These are phyloP conservation scores for Callocephalon fimbriatum DNA, from an alignment of 2,113 vertebrate species.

Conservation along the genomic window DNA sequence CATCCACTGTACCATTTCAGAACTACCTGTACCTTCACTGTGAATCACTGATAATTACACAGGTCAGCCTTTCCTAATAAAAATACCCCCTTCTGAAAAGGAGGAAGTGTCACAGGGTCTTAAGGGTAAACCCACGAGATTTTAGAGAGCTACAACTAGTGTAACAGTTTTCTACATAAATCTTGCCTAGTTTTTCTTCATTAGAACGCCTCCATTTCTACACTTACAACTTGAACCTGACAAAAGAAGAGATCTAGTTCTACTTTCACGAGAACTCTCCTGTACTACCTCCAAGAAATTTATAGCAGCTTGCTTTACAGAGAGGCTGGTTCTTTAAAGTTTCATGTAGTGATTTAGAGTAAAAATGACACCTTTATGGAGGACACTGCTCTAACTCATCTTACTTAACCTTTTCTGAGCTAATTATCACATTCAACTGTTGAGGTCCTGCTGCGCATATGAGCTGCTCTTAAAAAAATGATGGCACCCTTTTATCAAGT, in stretches of 20 bases:
- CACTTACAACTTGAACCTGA: not conserved
- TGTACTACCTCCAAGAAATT: not conserved
- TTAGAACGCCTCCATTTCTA: not conserved
- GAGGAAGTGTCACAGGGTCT: not conserved
- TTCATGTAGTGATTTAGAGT: not conserved
- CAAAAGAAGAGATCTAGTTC: not conserved
- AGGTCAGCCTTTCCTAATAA: not conserved
- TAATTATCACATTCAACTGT: not conserved
- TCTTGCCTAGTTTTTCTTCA: not conserved
- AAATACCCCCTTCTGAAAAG: not conserved
- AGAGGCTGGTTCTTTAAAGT: not conserved
- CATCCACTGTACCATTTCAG: not conserved
- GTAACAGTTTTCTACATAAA: not conserved
- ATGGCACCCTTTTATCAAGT: not conserved
- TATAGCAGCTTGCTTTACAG: not conserved
- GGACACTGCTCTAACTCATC: not conserved
- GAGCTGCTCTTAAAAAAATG: not conserved
- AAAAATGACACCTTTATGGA: not conserved
- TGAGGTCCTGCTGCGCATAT: not conserved
- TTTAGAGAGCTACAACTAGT: not conserved
- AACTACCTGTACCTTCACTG: not conserved
- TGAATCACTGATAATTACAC: not conserved
- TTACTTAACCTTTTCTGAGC: not conserved
- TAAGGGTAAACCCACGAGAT: not conserved
- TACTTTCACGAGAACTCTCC: not conserved